Conservation (phyloP, 2,888 invertebrate species). For the Microctonus brassicae region DNA sequence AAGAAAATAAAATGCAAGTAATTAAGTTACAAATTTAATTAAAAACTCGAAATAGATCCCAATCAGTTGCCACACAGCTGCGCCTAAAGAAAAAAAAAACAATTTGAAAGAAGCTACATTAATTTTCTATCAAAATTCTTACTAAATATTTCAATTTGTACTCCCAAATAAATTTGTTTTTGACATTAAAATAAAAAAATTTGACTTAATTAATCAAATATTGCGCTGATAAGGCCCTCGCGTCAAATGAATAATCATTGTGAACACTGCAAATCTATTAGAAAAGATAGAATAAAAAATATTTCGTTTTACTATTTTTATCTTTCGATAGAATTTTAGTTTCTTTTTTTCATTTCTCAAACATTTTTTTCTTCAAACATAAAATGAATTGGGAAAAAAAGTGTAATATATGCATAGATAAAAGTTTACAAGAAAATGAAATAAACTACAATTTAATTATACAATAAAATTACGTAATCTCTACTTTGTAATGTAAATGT, state of each 20-base stretch:
- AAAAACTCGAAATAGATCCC: not conserved
- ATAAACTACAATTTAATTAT: not conserved
- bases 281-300: conserved; percentile 38
- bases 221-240: conserved; percentile 29
- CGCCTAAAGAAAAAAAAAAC: conserved; percentile 66
- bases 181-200: too few relatives aligned
- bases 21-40: conserved; percentile 46
- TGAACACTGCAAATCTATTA: conserved; percentile 48
- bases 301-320: not conserved
- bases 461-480: conserved; percentile 1
- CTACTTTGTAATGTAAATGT: not conserved
- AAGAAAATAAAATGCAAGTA: conserved; percentile 27
- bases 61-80: conserved; percentile 66
- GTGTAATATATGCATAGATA: not conserved
- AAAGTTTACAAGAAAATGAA: not conserved
- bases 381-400: not conserved
- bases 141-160: not conserved
- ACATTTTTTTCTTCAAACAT: not conserved
- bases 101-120: conserved; percentile 28
- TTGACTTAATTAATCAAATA: conserved; percentile 10
- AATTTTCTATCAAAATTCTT: conserved; percentile 53
- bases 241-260: conserved; percentile 19
- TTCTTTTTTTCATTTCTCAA: not conserved
- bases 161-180: too few relatives aligned
- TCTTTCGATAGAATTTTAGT: too few relatives aligned